Evolutionary conservation across 2,888 invertebrate genomes (phyloP).

Genomic region (Argyresthia albistria): DNA sequence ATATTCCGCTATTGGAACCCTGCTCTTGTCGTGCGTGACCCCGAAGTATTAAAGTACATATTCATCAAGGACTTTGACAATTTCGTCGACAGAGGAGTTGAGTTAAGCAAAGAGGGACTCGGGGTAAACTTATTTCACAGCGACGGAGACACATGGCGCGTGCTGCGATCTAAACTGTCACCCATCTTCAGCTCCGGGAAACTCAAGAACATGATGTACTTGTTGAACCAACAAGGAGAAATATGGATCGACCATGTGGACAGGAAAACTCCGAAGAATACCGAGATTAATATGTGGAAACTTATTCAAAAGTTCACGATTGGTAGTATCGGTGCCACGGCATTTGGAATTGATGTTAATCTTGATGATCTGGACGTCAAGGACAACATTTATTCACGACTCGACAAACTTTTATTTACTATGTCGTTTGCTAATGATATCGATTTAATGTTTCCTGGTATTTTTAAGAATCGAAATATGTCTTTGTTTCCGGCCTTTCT

Average conservation of each 20-base stretch:
- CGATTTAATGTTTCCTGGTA: slow-evolving; percentile 7
- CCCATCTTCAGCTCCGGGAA: slow-evolving; percentile 11
- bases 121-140: slow-evolving; percentile 10
- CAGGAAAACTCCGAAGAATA: background rate
- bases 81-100: slow-evolving; percentile 9
- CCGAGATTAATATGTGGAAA: slow-evolving; percentile 5
- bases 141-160: slow-evolving; percentile 11
- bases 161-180: slow-evolving; percentile 8
- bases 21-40: slow-evolving; percentile 6
- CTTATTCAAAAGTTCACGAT: slow-evolving; percentile 9
- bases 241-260: slow-evolving; percentile 4
- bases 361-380: slow-evolving; percentile 3
- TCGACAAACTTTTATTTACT: slow-evolving; percentile 7
- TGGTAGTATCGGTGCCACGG: slow-evolving; percentile 8
- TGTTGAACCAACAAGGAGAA: slow-evolving; percentile 7
- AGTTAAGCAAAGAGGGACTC: slow-evolving; percentile 9
- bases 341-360: slow-evolving; percentile 10
- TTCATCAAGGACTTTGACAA: slow-evolving; percentile 10
- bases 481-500: slow-evolving; percentile 6
- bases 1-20: slow-evolving; percentile 9
- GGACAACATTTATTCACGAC: slow-evolving; percentile 5
- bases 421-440: slow-evolving; percentile 4
- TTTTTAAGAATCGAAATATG: slow-evolving; percentile 8
- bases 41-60: slow-evolving; percentile 8
- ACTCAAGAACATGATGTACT: slow-evolving; percentile 9